These are phyloP conservation scores for Eira barbara DNA, from an alignment of 2,113 vertebrate species.

Conservation along the genomic window DNA sequence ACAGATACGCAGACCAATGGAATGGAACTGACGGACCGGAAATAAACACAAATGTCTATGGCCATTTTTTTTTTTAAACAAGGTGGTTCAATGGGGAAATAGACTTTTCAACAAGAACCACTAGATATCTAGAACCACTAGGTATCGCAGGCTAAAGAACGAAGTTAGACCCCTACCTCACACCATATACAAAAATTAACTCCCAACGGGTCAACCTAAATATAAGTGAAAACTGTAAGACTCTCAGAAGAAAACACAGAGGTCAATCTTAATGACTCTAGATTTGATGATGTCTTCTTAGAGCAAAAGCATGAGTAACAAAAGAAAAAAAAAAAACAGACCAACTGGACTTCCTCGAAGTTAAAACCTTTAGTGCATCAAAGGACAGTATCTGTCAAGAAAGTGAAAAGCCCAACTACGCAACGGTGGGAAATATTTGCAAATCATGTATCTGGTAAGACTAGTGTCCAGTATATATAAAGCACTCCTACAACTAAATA, in stretches of 20 bases:
- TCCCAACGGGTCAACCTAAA: neutral
- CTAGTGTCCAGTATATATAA: neutral
- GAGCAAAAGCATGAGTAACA: neutral
- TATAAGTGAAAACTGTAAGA: neutral
- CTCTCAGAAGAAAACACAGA: neutral
- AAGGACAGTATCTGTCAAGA: neutral
- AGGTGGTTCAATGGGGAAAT: neutral
- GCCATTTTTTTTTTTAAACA: neutral
- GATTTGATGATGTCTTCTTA: neutral
- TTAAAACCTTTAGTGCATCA: neutral
- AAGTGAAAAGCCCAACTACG: neutral
- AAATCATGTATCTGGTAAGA: neutral
- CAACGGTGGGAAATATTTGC: neutral
- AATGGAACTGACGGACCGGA: neutral
- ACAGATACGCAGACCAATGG: neutral
- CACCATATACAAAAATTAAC: neutral
- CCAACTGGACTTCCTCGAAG: neutral
- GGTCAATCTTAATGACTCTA: neutral
- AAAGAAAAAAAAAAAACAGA: neutral
- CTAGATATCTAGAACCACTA: neutral
- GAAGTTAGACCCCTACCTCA: neutral
- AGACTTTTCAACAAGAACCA: neutral
- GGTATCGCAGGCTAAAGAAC: neutral
- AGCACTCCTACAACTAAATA: neutral
- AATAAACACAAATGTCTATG: neutral